Percentiles rank a stretch among this genome's conserved stretches.
phyloP scores from a whole-genome alignment of 2,113 vertebrate species.

The Galemys pyrenaicus region DNA sequence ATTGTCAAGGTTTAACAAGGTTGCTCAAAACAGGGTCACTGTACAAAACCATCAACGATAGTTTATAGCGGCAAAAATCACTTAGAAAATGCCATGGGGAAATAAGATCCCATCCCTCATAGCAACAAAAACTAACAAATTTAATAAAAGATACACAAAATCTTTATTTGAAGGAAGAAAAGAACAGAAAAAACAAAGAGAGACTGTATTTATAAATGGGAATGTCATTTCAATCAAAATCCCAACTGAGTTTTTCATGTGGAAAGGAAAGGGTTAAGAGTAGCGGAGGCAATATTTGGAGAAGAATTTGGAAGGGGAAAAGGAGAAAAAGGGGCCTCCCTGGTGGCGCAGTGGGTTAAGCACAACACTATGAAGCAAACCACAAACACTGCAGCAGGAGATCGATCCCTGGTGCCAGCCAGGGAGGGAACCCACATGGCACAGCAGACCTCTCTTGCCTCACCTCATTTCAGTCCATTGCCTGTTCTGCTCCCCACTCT shows the following conservation, averaged over 20 bases:
- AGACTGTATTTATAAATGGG: neutral
- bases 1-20: neutral
- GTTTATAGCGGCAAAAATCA: neutral
- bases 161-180: neutral
- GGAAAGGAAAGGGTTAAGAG: neutral
- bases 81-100: neutral
- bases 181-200: neutral
- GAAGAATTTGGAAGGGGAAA: neutral
- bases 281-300: neutral
- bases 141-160: neutral
- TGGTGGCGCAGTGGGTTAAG: too few relatives aligned
- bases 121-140: conserved; percentile 17
- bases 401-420: too few relatives aligned
- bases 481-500: too few relatives aligned
- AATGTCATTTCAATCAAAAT: conserved; percentile 12
- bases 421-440: too few relatives aligned
- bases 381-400: too few relatives aligned
- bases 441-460: too few relatives aligned
- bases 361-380: too few relatives aligned
- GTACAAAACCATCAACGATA: neutral
- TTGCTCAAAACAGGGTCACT: neutral
- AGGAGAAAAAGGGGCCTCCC: too few relatives aligned
- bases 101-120: neutral
- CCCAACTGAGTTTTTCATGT: neutral
- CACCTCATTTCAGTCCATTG: too few relatives aligned